Percentiles rank a stretch among this genome's conserved stretches.
Evolutionary conservation across 1,140 invertebrate genomes (phyloP).

Genomic region (Drosophila subobscura): DNA sequence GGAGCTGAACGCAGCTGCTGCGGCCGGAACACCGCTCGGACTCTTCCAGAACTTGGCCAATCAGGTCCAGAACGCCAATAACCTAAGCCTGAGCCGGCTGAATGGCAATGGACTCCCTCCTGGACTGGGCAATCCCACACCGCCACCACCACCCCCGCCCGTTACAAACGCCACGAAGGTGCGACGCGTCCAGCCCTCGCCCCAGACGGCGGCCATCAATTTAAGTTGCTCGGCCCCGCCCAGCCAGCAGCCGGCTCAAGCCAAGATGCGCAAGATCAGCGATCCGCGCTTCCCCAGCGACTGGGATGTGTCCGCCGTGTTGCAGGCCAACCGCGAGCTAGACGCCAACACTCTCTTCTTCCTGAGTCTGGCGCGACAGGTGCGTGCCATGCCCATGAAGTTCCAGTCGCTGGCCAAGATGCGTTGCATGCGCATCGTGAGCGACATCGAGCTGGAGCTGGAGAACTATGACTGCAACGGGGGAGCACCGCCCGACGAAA

Average conservation of each 20-base stretch:
- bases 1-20: slow-evolving; percentile 65
- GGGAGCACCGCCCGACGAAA: slow-evolving; percentile 56
- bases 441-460: slow-evolving; percentile 77
- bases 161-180: slow-evolving; percentile 67
- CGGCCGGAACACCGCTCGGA: slow-evolving; percentile 61
- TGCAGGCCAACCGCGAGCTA: slow-evolving; percentile 78
- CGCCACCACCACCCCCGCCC: slow-evolving; percentile 43
- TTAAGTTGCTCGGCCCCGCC: slow-evolving; percentile 59
- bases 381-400: slow-evolving; percentile 79
- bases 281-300: slow-evolving; percentile 61
- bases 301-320: slow-evolving; percentile 73
- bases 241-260: slow-evolving; percentile 48
- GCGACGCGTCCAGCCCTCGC: slow-evolving; percentile 74
- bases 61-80: slow-evolving; percentile 57
- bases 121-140: slow-evolving; percentile 49
- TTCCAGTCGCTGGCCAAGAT: slow-evolving; percentile 80
- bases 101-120: slow-evolving; percentile 11
- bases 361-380: slow-evolving; percentile 71
- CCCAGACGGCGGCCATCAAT: slow-evolving; percentile 77
- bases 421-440: slow-evolving; percentile 82
- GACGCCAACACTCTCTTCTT: slow-evolving; percentile 81
- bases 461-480: slow-evolving; percentile 77
- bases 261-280: slow-evolving; percentile 69
- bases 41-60: slow-evolving; percentile 72
- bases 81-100: background rate